A percentile compares a stretch with the other conserved stretches of the same genome.
Conservation (phyloP, 1,140 invertebrate genomes). For the Drosophila ogumai region DNA sequence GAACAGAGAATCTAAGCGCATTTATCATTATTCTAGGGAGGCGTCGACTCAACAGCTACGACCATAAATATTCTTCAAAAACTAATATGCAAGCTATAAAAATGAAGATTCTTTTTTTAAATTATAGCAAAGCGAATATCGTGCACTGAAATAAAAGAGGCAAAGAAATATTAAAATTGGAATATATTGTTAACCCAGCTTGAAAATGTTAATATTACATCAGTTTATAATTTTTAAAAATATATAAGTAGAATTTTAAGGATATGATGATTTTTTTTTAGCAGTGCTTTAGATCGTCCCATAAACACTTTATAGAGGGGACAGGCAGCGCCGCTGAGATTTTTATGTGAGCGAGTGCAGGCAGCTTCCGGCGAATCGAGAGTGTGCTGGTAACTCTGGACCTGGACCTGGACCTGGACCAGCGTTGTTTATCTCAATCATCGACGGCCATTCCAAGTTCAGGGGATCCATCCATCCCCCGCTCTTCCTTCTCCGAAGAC, state of each 20-base stretch:
- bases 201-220: too few relatives aligned
- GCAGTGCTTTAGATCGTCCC: slow-evolving; percentile 14
- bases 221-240: not conserved
- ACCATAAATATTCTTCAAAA: slow-evolving; percentile 51
- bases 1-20: slow-evolving; percentile 32
- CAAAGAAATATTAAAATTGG: accelerated
- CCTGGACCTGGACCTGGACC: slow-evolving; percentile 48
- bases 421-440: slow-evolving; percentile 76
- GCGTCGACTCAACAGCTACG: slow-evolving; percentile 55
- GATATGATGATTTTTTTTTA: not conserved
- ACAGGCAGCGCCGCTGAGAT: slow-evolving; percentile 50
- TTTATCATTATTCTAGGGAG: slow-evolving; percentile 61
- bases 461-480: slow-evolving; percentile 19
- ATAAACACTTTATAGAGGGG: slow-evolving; percentile 43
- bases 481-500: slow-evolving; percentile 6
- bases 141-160: not conserved
- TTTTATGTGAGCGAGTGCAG: slow-evolving; percentile 41
- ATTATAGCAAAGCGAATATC: slow-evolving; percentile 37
- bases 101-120: slow-evolving; percentile 41
- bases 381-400: slow-evolving; percentile 35
- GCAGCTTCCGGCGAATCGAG: slow-evolving; percentile 73
- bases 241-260: not conserved
- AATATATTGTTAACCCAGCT: not conserved
- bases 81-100: slow-evolving; percentile 48
- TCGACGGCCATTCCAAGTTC: slow-evolving; percentile 66